Evolutionary conservation across 2,888 invertebrate genomes (phyloP).

Genomic region (Hybos culiciformis): DNA sequence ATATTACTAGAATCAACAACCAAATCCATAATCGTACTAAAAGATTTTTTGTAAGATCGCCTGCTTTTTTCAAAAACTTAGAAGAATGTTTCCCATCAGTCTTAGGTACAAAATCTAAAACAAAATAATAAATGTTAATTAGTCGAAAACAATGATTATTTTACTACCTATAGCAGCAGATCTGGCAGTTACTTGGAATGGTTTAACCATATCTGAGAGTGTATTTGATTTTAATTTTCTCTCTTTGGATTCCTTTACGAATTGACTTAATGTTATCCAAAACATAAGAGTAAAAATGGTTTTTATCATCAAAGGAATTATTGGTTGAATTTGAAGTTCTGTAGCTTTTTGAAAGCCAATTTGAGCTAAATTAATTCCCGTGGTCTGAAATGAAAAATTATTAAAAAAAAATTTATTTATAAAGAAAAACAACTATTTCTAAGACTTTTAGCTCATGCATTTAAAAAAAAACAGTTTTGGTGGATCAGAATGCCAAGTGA

Average conservation of each 20-base stretch:
- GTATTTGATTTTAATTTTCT: conserved; percentile 47
- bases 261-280: conserved; percentile 88
- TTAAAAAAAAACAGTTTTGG: no score
- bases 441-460: no score
- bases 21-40: conserved; percentile 94
- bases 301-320: conserved; percentile 65
- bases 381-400: conserved; percentile 32
- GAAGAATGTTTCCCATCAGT: conserved; percentile 35
- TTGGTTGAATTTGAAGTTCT: conserved; percentile 41
- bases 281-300: conserved; percentile 84
- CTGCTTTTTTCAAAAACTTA: conserved; percentile 52
- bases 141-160: no score
- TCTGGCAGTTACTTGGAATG: conserved; percentile 3
- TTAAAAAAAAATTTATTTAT: no score
- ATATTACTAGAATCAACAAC: conserved; percentile 83
- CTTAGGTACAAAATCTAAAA: conserved; percentile 12
- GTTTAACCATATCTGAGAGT: conserved; percentile 14
- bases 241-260: conserved; percentile 63
- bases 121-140: neutral
- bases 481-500: no score
- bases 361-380: conserved; percentile 58
- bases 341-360: conserved; percentile 64
- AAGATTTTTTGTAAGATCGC: conserved; percentile 52
- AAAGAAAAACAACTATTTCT: no score
- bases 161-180: no score